These are phyloP conservation scores for Steinernema feltiae DNA, from an alignment of 1,140 invertebrate species.

Conservation along the genomic window DNA sequence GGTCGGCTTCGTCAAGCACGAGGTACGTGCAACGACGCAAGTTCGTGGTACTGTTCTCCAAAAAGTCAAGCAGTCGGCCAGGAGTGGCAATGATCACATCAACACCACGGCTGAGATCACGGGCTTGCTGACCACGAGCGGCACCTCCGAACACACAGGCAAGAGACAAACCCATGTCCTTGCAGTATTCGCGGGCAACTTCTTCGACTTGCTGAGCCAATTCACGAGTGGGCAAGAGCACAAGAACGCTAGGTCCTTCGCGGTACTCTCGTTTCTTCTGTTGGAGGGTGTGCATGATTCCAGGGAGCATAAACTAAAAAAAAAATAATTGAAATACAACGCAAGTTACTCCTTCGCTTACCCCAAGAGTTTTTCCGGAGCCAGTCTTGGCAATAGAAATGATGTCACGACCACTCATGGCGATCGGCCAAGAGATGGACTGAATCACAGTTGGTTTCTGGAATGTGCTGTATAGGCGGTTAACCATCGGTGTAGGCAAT, in stretches of 20 bases:
- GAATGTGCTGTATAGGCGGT: slow-evolving; percentile 15
- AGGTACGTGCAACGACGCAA: slow-evolving; percentile 67
- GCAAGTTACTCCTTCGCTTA: slow-evolving; percentile 24
- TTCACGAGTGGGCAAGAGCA: slow-evolving; percentile 86
- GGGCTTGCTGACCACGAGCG: slow-evolving; percentile 78
- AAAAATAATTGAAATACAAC: background rate
- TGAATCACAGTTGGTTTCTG: slow-evolving; percentile 52
- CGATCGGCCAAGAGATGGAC: slow-evolving; percentile 56
- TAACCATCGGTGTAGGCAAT: background rate
- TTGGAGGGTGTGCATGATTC: slow-evolving; percentile 87
- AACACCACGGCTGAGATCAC: slow-evolving; percentile 73
- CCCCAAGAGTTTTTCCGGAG: slow-evolving; percentile 64
- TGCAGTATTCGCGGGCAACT: slow-evolving; percentile 75
- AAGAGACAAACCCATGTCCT: slow-evolving; percentile 74
- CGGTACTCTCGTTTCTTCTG: slow-evolving; percentile 43
- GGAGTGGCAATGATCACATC: slow-evolving; percentile 70
- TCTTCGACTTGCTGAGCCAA: slow-evolving; percentile 91
- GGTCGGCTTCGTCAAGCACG: slow-evolving; percentile 67
- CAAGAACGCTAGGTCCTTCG: slow-evolving; percentile 62
- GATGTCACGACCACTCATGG: slow-evolving; percentile 41
- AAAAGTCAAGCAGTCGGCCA: slow-evolving; percentile 87
- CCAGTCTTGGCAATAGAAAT: slow-evolving; percentile 62
- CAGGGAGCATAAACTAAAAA: slow-evolving; percentile 65
- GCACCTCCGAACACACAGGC: slow-evolving; percentile 93
- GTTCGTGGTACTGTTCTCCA: slow-evolving; percentile 82